phyloP scores from a whole-genome alignment of 2,113 vertebrate species.

The Scatophagus argus region DNA sequence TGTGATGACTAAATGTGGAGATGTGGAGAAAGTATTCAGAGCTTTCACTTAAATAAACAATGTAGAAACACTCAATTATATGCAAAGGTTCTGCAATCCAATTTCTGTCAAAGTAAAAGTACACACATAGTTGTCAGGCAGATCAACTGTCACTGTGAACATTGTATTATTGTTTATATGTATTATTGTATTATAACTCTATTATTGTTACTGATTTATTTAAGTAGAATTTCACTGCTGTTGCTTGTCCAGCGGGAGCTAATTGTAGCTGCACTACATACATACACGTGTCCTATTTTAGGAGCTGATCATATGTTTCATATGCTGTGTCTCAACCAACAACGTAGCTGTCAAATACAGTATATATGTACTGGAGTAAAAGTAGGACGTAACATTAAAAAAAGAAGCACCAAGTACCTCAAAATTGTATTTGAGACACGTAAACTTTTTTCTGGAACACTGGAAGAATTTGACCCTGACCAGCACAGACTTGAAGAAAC shows the following conservation, averaged over 20 bases:
- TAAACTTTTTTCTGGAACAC: neutral
- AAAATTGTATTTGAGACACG: neutral
- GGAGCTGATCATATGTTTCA: neutral
- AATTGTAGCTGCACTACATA: neutral
- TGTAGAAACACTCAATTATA: neutral
- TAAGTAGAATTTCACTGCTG: neutral
- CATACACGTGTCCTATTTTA: neutral
- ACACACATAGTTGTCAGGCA: neutral
- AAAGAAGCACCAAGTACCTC: neutral
- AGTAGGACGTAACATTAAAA: neutral
- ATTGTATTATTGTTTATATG: neutral
- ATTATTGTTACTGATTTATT: neutral
- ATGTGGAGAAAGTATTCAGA: neutral
- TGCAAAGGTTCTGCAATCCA: neutral
- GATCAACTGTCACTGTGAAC: neutral
- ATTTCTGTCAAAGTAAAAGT: neutral
- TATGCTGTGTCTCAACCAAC: neutral
- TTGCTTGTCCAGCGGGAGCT: neutral
- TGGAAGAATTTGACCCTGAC: neutral
- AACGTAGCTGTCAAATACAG: neutral
- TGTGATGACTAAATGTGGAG: neutral
- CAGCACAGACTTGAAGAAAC: neutral
- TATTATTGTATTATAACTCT: too few species aligned
- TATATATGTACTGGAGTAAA: neutral
- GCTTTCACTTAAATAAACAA: neutral